Base-by-base conservation (phyloP, 2,113 vertebrate species). In the Todiramphus chloris region DNA sequence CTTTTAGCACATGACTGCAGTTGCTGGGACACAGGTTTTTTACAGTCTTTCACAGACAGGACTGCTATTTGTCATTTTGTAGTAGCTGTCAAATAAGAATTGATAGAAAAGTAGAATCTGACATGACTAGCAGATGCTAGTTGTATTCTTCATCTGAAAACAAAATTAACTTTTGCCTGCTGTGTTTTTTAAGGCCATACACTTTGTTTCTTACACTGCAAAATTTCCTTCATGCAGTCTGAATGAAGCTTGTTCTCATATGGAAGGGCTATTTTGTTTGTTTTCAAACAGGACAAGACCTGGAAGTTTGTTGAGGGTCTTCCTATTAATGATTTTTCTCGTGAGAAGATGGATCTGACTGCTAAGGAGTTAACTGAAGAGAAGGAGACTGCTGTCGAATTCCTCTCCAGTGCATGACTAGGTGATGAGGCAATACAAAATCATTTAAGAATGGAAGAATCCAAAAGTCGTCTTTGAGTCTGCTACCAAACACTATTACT, bases 231-330 rank as follows among this genome's bases (percentile, higher is more conserved):
- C 6, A 2, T 55, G 66, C n/a, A 53, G 24, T 30, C 27, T 31
- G 30, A 80, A 44, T n/a, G 67, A 51, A 58, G 8, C 39, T 41
- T 69, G 28, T 77, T 96, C 66, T 96, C 21, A 90, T 6, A 13
- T 3, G 5, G 10, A 58, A 25, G 28, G 35, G 2, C 16, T 84
- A 51, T 74, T 53, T 55, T 77, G 13, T 46, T 88, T 62, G 23
- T 62, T 80, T 83, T 66, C 68, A n/a, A 97, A 94, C 96, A 99
- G 99, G 96, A 98, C 97, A 99, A 99, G 95, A 93, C 89, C 96
- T 99, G 99, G 99, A 99, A 98, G 94, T 98, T 99, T 80, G 99
- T 98, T 46, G 98, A 99, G 25, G 99, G 99, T 67, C 98, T 99
- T 91, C 51, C 97, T 56, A 98, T 99, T 97, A 99, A 99, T 64